Evolutionary conservation across 2,797 vertebrate genomes (phyloP).

Genomic region (Platalea minor): DNA sequence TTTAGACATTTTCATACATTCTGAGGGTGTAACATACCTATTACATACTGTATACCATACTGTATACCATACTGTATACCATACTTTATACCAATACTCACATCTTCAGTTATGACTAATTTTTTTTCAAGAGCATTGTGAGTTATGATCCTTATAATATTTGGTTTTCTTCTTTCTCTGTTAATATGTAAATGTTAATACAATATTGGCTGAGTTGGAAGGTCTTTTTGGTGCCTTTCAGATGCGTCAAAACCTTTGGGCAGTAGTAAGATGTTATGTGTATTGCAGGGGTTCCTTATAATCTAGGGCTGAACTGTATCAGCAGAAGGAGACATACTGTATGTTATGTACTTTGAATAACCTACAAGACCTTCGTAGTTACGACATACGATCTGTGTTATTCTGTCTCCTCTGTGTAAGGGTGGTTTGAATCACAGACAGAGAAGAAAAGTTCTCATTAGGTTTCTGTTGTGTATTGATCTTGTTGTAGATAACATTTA

Average conservation of each 20-base stretch:
- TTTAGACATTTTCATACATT: slow-evolving; percentile 4
- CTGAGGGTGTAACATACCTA: neutral
- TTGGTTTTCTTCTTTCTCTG: neutral
- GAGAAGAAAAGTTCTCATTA: neutral
- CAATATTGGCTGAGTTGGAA: neutral
- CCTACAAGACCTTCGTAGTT: neutral
- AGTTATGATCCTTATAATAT: neutral
- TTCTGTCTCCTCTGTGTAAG: neutral
- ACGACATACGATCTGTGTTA: neutral
- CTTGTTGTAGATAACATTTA: neutral
- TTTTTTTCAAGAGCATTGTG: neutral
- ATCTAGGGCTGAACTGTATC: neutral
- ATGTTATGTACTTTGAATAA: neutral
- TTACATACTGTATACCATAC: neutral
- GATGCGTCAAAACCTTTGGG: neutral
- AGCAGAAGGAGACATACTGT: neutral
- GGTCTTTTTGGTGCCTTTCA: neutral
- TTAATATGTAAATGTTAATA: neutral
- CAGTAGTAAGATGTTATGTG: neutral
- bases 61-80: neutral
- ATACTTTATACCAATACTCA: neutral
- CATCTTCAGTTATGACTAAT: neutral
- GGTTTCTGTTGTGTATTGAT: neutral
- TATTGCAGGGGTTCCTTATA: neutral
- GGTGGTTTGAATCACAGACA: neutral